phyloP scores from a whole-genome alignment of 2,888 invertebrate species.

The Pterostichus madidus region DNA sequence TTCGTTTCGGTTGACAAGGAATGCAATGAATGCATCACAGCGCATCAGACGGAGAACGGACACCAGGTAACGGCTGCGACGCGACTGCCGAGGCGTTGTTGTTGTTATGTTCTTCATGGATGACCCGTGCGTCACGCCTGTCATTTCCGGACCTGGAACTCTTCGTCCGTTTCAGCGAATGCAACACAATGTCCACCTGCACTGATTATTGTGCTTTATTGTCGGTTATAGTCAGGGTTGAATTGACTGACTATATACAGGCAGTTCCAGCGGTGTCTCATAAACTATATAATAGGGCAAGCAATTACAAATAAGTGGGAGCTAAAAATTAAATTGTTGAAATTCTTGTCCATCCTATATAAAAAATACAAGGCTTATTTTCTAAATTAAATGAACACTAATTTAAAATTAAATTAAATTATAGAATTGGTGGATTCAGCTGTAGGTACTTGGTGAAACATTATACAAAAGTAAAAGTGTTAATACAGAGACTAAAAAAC shows the following conservation, averaged over 20 bases:
- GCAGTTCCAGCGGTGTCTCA: not conserved
- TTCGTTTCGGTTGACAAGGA: not conserved
- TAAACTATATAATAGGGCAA: not conserved
- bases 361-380: no score
- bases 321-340: no score
- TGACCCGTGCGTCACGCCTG: not conserved
- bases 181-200: slow-evolving; percentile 24
- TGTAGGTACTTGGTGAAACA: no score
- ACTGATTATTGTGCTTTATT: slow-evolving; percentile 20
- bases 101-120: slow-evolving; percentile 1
- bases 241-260: not conserved
- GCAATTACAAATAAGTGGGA: no score
- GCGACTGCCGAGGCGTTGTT: slow-evolving; percentile 7
- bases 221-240: not conserved
- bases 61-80: slow-evolving; percentile 14
- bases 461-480: no score
- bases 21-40: slow-evolving; percentile 18
- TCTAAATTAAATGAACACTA: no score
- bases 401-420: no score
- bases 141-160: slow-evolving; percentile 35
- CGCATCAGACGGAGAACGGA: slow-evolving; percentile 6
- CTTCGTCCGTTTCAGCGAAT: slow-evolving; percentile 17
- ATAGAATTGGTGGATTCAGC: no score
- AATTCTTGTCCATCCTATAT: no score
- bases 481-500: no score